Conservation (phyloP, 1,140 invertebrate species). For the Brachionus koreanus region DNA sequence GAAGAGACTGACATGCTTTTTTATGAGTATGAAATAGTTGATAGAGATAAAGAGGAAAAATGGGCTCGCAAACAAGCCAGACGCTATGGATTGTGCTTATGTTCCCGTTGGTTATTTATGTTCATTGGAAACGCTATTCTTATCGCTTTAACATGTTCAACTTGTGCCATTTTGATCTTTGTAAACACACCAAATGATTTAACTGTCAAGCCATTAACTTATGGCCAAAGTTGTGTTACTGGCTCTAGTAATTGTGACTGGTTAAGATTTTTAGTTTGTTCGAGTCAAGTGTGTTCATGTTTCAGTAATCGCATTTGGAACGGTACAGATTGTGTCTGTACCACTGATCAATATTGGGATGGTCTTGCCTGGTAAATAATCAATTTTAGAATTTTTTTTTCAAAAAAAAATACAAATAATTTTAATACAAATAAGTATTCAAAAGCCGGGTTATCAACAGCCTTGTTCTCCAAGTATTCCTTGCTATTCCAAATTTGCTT, state of each 20-base stretch:
- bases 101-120: constrained; percentile 39
- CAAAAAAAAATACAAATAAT: neutral
- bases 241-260: constrained; percentile 7
- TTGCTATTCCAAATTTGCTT: neutral
- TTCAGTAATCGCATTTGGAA: constrained; percentile 29
- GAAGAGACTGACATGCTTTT: constrained; percentile 29
- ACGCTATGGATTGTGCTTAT: constrained; percentile 12
- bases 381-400: neutral
- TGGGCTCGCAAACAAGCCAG: constrained; percentile 23
- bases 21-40: constrained; percentile 42
- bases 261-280: constrained; percentile 15
- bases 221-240: constrained; percentile 32
- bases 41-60: constrained; percentile 37
- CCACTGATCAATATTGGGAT: constrained; percentile 17
- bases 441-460: constrained; percentile 28
- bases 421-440: neutral
- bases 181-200: constrained; percentile 39
- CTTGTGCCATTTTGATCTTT: constrained; percentile 27
- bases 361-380: constrained; percentile 14
- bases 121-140: constrained; percentile 21
- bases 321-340: constrained; percentile 27
- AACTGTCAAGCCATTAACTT: constrained; percentile 25
- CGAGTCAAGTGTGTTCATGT: neutral
- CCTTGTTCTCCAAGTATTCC: neutral
- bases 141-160: constrained; percentile 4